Evolutionary conservation across 2,797 vertebrate species (phyloP), one percentile per base, ranked within the genome.

Genomic region (Tenualosa ilisha): DNA sequence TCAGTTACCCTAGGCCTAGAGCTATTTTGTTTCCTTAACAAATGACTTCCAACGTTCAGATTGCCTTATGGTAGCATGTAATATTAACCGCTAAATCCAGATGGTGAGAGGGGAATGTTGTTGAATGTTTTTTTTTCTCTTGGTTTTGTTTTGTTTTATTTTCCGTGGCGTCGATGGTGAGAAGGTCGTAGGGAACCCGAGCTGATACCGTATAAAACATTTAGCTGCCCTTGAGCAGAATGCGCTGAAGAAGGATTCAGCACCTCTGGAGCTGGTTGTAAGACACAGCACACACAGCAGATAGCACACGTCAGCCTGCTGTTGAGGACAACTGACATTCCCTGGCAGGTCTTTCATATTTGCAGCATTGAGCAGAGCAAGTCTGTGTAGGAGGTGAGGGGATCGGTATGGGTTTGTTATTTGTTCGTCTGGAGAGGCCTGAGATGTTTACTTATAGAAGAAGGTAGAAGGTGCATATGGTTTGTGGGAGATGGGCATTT

Each of bases 61-160:
- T 17, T 43, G 24, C 68, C 68, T 75, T 75, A 75, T 75, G 68
- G 13, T 75, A 75, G 68, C 31, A 75, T 75, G 68, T 75, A 75
- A 75, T 75, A 75, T 75, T 75, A 75, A 75, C 68, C 15, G 11
- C 31, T 20, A 75, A 13, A 75, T 75, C 68, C 68, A 75, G 68
- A 75, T 75, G 68, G 68, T 17, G 68, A 75, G 68, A 40, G 2
- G 63, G 31, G 26, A 72, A 31, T 72, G 65, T 68, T 68, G 61
- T 68, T 31, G n/a, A n/a, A n/a, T n/a, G 0, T 63, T 63, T 63
- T 4, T 63, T 46, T 46, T 46, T 46, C 7, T 46, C 7, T 46
- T 3, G 3, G 4, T 4, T 46, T 46, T 46, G 46, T 31, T 46
- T 46, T 46, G 46, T 7, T 46, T 46, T 7, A 46, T 46, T 46